These are phyloP conservation scores for Seriola dumerili DNA, from an alignment of 2,113 vertebrate genomes.

Conservation along the genomic window DNA sequence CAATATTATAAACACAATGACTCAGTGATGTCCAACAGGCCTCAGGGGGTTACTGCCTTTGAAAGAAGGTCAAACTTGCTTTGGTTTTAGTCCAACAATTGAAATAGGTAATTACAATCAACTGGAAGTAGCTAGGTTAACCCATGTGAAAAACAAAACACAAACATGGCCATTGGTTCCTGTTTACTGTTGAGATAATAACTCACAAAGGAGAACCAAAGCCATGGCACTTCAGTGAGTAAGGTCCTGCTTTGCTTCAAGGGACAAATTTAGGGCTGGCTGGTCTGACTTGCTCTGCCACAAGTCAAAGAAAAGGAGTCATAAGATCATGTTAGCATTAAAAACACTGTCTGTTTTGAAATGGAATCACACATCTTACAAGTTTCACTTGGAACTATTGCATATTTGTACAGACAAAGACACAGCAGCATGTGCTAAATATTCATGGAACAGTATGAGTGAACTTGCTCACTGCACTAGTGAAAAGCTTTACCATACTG, in stretches of 20 bases:
- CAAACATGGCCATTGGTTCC: constrained; percentile 44
- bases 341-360: constrained; percentile 17
- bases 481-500: constrained; percentile 32
- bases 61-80: not conserved
- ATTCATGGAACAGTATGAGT: constrained; percentile 20
- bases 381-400: constrained; percentile 32
- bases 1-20: not conserved
- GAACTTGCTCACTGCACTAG: constrained; percentile 30
- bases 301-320: constrained; percentile 30
- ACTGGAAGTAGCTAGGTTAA: constrained; percentile 56
- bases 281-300: constrained; percentile 24
- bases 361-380: constrained; percentile 18
- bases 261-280: constrained; percentile 9
- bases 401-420: constrained; percentile 33
- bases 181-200: constrained; percentile 20
- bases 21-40: not conserved
- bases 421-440: constrained; percentile 3
- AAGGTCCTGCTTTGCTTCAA: not conserved
- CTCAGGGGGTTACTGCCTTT: not conserved
- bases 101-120: constrained; percentile 23
- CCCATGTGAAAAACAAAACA: constrained; percentile 23
- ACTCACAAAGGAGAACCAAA: constrained; percentile 37
- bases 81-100: constrained; percentile 24
- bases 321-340: constrained; percentile 16
- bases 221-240: constrained; percentile 63